A percentile compares a stretch with the other conserved stretches of the same genome.
Evolutionary conservation across 2,113 vertebrate genomes (phyloP).

Genomic region (Verasper variegatus): DNA sequence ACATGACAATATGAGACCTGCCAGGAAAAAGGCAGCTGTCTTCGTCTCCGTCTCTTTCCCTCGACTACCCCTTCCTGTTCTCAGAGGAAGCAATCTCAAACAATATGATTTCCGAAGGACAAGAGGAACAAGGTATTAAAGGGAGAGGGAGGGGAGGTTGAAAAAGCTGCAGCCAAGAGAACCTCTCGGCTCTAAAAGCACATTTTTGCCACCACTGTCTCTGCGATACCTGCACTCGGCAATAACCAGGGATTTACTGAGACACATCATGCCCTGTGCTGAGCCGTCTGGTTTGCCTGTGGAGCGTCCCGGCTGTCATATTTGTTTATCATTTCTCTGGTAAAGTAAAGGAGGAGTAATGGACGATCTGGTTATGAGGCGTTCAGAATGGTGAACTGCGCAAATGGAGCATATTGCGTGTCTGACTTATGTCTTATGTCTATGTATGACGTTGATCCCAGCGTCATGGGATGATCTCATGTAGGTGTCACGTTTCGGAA

Average conservation of each 20-base stretch:
- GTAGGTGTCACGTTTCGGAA: neutral
- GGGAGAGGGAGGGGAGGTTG: neutral
- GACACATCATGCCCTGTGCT: slow-evolving; percentile 27
- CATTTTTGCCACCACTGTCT: slow-evolving; percentile 2
- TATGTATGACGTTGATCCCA: slow-evolving; percentile 36
- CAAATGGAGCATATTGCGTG: slow-evolving; percentile 21
- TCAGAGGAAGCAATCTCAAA: slow-evolving; percentile 77
- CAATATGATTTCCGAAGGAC: slow-evolving; percentile 76
- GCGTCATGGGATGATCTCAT: neutral
- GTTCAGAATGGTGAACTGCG: slow-evolving; percentile 24
- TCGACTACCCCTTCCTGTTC: slow-evolving; percentile 57
- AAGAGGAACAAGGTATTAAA: slow-evolving; percentile 52
- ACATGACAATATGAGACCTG: neutral
- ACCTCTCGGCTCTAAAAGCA: neutral
- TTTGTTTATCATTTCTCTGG: slow-evolving; percentile 69
- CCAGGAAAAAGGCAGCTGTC: neutral
- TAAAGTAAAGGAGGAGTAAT: slow-evolving; percentile 54
- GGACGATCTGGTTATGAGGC: slow-evolving; percentile 42
- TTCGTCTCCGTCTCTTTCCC: slow-evolving; percentile 32
- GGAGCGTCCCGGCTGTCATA: slow-evolving; percentile 63
- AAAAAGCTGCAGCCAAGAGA: neutral
- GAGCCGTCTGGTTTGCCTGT: slow-evolving; percentile 53
- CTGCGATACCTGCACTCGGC: slow-evolving; percentile 15
- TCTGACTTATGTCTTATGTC: slow-evolving; percentile 47
- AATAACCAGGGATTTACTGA: slow-evolving; percentile 57